Evolutionary conservation across 2,888 invertebrate genomes (phyloP).

Genomic region (Corbicula japonica): DNA sequence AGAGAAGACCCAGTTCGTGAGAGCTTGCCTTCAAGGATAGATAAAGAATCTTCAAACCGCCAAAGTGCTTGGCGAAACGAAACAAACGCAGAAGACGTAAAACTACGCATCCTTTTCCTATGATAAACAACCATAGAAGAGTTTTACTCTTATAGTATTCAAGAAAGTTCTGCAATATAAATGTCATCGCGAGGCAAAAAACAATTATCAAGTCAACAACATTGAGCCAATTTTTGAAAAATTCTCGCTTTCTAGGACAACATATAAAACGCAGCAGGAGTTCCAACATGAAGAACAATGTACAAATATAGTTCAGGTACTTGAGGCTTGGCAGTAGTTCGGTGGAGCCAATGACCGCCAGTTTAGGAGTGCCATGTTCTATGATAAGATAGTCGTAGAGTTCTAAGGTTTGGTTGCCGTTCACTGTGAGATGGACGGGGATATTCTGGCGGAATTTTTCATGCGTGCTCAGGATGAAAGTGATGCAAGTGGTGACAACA

Average conservation of each 20-base stretch:
- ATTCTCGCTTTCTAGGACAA: constrained; percentile 66
- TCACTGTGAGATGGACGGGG: constrained; percentile 14
- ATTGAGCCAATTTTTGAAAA: constrained; percentile 67
- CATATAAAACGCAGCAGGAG: constrained; percentile 72
- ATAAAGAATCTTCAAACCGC: constrained; percentile 75
- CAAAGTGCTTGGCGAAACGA: constrained; percentile 61
- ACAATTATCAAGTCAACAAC: constrained; percentile 66
- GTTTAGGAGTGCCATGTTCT: constrained; percentile 36
- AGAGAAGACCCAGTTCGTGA: constrained; percentile 78
- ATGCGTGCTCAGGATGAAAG: constrained; percentile 64
- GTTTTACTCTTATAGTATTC: constrained; percentile 1
- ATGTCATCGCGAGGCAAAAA: constrained; percentile 54
- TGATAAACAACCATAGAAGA: constrained; percentile 48
- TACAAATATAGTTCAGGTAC: constrained; percentile 72
- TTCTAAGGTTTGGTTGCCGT: constrained; percentile 21
- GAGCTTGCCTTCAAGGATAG: constrained; percentile 77
- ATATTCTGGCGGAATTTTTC: constrained; percentile 52
- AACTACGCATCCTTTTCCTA: constrained; percentile 45
- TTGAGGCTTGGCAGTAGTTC: constrained; percentile 64
- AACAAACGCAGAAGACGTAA: constrained; percentile 61
- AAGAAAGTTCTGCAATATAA: constrained; percentile 16
- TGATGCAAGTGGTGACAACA: constrained; percentile 59
- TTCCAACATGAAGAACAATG: constrained; percentile 80
- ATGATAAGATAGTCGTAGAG: constrained; percentile 37
- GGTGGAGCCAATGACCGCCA: constrained; percentile 43